Evolutionary conservation across 1,140 invertebrate genomes (phyloP), one percentile per base, ranked within the genome.

Genomic region (Hormaphis cornu): DNA sequence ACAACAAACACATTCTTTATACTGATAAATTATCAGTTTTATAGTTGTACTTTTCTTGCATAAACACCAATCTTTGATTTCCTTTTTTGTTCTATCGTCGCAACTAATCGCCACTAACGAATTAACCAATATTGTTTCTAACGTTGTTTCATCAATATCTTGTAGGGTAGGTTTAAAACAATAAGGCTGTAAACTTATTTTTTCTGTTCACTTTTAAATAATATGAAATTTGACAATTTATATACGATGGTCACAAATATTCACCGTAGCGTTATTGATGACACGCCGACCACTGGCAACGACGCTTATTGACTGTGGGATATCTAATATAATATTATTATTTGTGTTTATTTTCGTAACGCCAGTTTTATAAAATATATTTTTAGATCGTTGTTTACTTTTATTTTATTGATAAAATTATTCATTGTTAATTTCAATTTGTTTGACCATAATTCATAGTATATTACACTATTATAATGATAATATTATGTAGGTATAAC

Each of bases 1-100:
- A 35, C 52, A 54, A 18, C 52, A 54, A 56, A 56, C 33, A 56
- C 28, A 33, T 56, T 56, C 53, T 33, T 56, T 35, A n/a, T n/a
- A n/a, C n/a, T n/a, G n/a, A n/a, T n/a, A n/a, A n/a, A n/a, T n/a
- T n/a, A 35, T 56, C 53, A 33, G 53, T n/a, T 56, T 1, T 30
- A 56, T 30, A 20, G 44, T 46, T 10, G 44, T 46, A 22, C 44
- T 22, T 48, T 48, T 22, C 20, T 48, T 48, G 20, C 44, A 48
- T 48, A 48, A 46, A 48, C 44, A 48, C 44, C 44, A 48, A 48
- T 48, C 44, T 48, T 48, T 48, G 20, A 12, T 22, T 48, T 48
- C 20, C 20, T 48, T 48, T 48, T 24, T 48, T 12, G 44, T 22
- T 48, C 44, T 48, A 22, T 48, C 20, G 18, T 48, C 9, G 44